phyloP scores from a whole-genome alignment of 2,113 vertebrate species.

The Epinephelus lanceolatus region DNA sequence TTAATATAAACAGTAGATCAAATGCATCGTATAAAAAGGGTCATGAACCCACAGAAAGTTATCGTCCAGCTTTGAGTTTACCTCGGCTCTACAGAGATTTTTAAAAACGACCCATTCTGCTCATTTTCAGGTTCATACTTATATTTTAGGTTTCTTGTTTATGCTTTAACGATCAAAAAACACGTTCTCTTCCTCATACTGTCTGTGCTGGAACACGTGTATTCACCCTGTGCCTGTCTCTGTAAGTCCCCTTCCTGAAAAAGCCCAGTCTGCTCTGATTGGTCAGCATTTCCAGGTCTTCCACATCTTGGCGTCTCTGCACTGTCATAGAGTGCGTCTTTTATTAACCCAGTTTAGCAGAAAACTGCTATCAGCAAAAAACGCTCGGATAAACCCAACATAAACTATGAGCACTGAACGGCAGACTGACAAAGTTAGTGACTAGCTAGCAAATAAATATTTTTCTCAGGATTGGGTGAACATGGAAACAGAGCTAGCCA shows the following conservation, averaged over 20 bases:
- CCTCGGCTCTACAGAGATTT: background rate
- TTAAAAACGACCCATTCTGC: no score
- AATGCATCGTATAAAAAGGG: background rate
- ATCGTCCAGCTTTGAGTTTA: background rate
- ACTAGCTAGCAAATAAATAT: background rate
- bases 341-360: background rate
- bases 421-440: background rate
- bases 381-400: background rate
- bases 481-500: background rate
- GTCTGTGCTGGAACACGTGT: no score
- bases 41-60: background rate
- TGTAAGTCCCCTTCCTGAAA: no score
- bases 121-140: background rate
- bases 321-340: background rate
- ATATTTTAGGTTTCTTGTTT: background rate
- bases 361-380: no score
- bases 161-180: background rate
- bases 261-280: no score
- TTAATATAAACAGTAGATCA: background rate
- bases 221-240: no score
- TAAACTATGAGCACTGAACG: background rate
- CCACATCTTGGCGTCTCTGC: no score
- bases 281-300: no score
- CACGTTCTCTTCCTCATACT: no score
- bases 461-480: background rate